Evolutionary conservation across 2,797 vertebrate genomes (phyloP), one percentile per base, ranked within the genome.

Genomic region (Poeciliopsis paucimaculata): DNA sequence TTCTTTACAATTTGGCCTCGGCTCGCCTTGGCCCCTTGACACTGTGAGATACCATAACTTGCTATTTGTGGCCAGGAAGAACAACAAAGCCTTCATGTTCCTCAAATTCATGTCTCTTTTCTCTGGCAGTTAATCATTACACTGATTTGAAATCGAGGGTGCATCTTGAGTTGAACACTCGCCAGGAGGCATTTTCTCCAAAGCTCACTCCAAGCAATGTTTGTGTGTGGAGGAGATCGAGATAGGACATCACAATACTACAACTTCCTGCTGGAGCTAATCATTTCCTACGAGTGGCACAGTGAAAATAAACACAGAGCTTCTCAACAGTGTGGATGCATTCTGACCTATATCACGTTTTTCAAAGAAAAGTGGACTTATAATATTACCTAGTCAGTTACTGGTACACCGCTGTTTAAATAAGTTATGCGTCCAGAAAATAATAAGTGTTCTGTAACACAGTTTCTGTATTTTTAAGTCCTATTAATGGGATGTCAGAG

Each of bases 1-100:
- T 95, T 94, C 91, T 94, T 94, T 92, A 93, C 90, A 92, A 93
- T 92, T 92, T 90, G 89, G 86, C 78, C 82, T 82, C 75, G 93
- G 91, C 94, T 94, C 90, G 90, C 81, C 82, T 92, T 84, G 82
- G 90, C 90, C 86, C 2, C 76, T 89, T 89, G 90, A 94, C 91
- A 87, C 87, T 78, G 82, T 76, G 82, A 82, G 82, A 94, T 90
- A 86, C 85, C 88, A 89, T 79, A 75, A 28, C 84, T 90, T 93
- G 89, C 88, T 84, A 90, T 76, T 77, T 79, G 86, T 43, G 78
- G 84, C 76, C 77, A 84, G 72, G 80, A 87, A 81, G 79, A 81
- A 80, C 76, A 80, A 64, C 72, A 57, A 77, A 82, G 76, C 78
- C 86, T 80, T 84, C 77, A 84, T 74, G 41, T 76, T 86, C 73